Conservation (phyloP, 2,888 invertebrate genomes). For the Ganaspis brasiliensis region DNA sequence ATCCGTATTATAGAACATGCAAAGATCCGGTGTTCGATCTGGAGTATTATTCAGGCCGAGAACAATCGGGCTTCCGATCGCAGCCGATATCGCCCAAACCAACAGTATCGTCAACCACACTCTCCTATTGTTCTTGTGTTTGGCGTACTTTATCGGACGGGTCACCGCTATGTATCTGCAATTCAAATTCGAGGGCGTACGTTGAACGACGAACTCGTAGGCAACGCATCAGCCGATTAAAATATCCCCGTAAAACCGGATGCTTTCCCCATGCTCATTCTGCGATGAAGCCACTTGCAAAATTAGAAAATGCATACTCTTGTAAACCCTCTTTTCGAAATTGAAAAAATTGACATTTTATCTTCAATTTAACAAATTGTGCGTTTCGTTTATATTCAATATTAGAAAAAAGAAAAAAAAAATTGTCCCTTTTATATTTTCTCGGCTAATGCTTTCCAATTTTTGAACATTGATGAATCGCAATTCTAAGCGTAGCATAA, state of each 20-base stretch:
- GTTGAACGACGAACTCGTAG: constrained; percentile 55
- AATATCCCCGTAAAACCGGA: constrained; percentile 52
- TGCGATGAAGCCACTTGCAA: constrained; percentile 13
- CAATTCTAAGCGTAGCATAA: neutral
- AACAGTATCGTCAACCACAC: constrained; percentile 97
- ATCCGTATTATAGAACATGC: constrained; percentile 98
- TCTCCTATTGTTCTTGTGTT: constrained; percentile 97
- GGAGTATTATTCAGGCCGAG: constrained; percentile 97
- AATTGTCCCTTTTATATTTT: neutral
- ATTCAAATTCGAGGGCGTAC: constrained; percentile 69
- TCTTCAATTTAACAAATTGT: constrained; percentile 17
- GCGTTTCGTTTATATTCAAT: neutral
- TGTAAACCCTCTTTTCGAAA: neutral
- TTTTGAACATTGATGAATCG: neutral
- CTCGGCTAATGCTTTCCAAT: neutral
- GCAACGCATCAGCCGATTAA: constrained; percentile 54
- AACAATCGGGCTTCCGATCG: constrained; percentile 98
- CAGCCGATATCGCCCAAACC: constrained; percentile 97
- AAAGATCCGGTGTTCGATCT: constrained; percentile 90
- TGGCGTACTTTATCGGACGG: constrained; percentile 99
- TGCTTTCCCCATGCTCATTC: constrained; percentile 38
- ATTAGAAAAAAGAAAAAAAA: neutral
- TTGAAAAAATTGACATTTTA: neutral
- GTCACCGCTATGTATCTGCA: constrained; percentile 99
- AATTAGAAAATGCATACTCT: constrained; percentile 3